A percentile compares a stretch with the other conserved stretches of the same genome.
phyloP scores from a whole-genome alignment of 2,888 invertebrate species.

The Hedychridium roseum region DNA sequence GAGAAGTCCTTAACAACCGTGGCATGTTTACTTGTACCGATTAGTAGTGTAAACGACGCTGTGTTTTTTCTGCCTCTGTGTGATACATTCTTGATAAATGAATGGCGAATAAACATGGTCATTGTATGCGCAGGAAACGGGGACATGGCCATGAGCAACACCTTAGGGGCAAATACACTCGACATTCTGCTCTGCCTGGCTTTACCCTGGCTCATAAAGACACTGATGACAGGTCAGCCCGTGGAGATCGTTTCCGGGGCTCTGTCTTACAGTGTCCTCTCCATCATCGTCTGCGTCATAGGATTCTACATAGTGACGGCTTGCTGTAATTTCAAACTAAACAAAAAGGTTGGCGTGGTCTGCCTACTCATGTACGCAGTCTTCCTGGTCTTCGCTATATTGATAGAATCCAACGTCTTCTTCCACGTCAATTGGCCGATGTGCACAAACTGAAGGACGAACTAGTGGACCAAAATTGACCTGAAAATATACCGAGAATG shows the following conservation, averaged over 20 bases:
- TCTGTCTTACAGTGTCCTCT: constrained; percentile 82
- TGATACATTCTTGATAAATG: too few species aligned
- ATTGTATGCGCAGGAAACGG: constrained; percentile 78
- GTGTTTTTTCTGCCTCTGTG: too few species aligned
- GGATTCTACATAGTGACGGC: constrained; percentile 75
- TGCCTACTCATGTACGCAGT: constrained; percentile 73
- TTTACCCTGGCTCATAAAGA: constrained; percentile 85
- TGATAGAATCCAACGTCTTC: constrained; percentile 81
- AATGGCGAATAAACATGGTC: too few species aligned
- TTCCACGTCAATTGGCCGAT: constrained; percentile 58
- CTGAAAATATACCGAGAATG: too few species aligned
- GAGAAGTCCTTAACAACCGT: too few species aligned
- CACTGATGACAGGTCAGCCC: constrained; percentile 66
- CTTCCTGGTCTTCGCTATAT: constrained; percentile 79
- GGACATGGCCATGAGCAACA: constrained; percentile 87
- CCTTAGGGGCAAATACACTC: constrained; percentile 85
- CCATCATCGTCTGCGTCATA: constrained; percentile 77
- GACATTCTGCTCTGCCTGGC: constrained; percentile 85
- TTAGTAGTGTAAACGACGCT: too few species aligned
- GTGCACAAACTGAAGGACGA: too few species aligned
- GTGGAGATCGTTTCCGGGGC: constrained; percentile 80
- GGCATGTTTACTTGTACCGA: too few species aligned
- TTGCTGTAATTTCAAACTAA: constrained; percentile 76
- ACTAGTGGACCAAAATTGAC: too few species aligned
- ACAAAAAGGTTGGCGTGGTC: constrained; percentile 73